phyloP scores from a whole-genome alignment of 2,888 invertebrate genomes.

The Stenoptilia bipunctidactyla region DNA sequence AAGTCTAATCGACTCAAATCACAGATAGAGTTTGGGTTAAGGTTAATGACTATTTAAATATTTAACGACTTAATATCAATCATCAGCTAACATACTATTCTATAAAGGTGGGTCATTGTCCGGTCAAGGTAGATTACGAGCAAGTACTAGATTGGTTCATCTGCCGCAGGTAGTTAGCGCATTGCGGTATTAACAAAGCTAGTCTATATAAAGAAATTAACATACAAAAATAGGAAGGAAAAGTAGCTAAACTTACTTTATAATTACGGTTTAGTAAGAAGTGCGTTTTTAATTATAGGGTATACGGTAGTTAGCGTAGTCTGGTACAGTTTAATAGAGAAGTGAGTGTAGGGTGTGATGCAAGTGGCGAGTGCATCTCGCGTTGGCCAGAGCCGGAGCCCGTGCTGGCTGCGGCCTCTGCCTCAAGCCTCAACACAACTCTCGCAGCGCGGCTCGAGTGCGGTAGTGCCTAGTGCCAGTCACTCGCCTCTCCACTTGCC shows the following conservation, averaged over 20 bases:
- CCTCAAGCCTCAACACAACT: constrained; percentile 35
- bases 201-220: too few relatives aligned
- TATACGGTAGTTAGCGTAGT: too few relatives aligned
- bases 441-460: constrained; percentile 66
- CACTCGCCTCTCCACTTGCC: constrained; percentile 25
- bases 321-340: not conserved
- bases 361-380: constrained; percentile 21
- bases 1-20: too few relatives aligned
- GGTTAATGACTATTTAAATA: too few relatives aligned
- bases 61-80: too few relatives aligned
- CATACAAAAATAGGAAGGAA: too few relatives aligned
- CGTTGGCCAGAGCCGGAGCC: too few relatives aligned
- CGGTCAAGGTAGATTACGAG: constrained; percentile 8
- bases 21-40: too few relatives aligned
- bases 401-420: constrained; percentile 23
- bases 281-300: too few relatives aligned
- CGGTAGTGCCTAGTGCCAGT: constrained; percentile 50
- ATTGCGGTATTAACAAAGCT: constrained; percentile 13
- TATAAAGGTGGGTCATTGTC: constrained; percentile 13
- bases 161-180: constrained; percentile 18
- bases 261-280: too few relatives aligned
- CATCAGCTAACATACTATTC: too few relatives aligned
- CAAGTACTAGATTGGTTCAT: constrained; percentile 18
- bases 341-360: not conserved
- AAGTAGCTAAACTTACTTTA: too few relatives aligned